Conservation (phyloP, 2,797 vertebrate genomes). For the Anisognathus igniventris region DNA sequence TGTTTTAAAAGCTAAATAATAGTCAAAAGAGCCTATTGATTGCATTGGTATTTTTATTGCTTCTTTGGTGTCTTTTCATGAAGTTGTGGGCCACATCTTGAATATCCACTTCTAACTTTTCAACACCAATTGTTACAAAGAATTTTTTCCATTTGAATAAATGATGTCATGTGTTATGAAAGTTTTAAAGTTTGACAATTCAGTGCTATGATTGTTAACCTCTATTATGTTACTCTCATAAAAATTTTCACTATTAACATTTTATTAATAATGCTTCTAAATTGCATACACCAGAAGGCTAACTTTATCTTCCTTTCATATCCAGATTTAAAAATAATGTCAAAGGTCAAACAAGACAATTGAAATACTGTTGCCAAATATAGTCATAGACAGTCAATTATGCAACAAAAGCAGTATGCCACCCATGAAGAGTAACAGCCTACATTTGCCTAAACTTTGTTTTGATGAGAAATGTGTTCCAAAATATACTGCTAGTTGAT, state of each 20-base stretch:
- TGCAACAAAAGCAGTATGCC: constrained; percentile 45
- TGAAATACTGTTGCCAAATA: constrained; percentile 53
- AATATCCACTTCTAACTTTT: constrained; percentile 71
- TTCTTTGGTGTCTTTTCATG: constrained; percentile 61
- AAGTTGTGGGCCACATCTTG: constrained; percentile 69
- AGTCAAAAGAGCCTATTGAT: constrained; percentile 1
- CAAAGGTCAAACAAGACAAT: constrained; percentile 43
- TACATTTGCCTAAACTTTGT: neutral
- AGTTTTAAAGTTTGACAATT: constrained; percentile 64
- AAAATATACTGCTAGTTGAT: neutral
- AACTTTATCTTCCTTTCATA: constrained; percentile 5
- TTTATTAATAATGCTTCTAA: constrained; percentile 19
- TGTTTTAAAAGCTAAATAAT: neutral
- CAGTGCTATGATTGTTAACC: constrained; percentile 8
- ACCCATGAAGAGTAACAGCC: constrained; percentile 26
- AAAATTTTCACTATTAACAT: constrained; percentile 17
- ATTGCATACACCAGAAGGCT: neutral
- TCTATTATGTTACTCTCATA: constrained; percentile 6
- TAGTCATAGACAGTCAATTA: constrained; percentile 53
- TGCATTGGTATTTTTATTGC: constrained; percentile 57
- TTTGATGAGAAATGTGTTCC: neutral
- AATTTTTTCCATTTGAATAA: constrained; percentile 70
- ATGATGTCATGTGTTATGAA: constrained; percentile 73
- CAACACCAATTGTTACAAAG: constrained; percentile 74
- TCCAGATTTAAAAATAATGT: constrained; percentile 23